Conservation (phyloP, 2,113 vertebrate species). For the Maccullochella peelii region DNA sequence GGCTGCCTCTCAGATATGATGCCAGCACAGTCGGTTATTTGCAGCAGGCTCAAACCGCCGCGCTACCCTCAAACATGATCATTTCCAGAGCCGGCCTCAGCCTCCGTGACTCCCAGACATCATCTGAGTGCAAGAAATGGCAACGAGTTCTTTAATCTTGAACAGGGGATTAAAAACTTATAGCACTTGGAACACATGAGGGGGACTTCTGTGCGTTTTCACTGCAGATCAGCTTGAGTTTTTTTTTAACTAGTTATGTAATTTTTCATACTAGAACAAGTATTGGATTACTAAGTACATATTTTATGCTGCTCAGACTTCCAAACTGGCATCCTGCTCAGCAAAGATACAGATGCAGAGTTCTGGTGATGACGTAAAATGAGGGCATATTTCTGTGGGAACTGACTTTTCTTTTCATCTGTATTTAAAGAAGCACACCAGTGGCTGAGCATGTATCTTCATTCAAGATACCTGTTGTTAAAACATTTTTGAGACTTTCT, state of each 20-base stretch:
- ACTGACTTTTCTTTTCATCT: background rate
- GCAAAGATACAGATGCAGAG: background rate
- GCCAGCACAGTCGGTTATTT: slow-evolving; percentile 53
- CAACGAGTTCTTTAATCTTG: background rate
- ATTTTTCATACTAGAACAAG: background rate
- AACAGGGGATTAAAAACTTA: slow-evolving; percentile 32
- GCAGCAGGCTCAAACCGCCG: slow-evolving; percentile 36
- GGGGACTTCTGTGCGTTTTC: background rate
- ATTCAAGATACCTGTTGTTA: too few species aligned
- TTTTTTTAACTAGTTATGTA: slow-evolving; percentile 20
- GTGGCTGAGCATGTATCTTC: background rate
- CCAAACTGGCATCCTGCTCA: slow-evolving; percentile 4
- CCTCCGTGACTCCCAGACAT: slow-evolving; percentile 13
- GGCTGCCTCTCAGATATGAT: slow-evolving; percentile 58
- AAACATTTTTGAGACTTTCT: too few species aligned
- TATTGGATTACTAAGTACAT: slow-evolving; percentile 21
- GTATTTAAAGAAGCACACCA: background rate
- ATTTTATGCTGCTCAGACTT: background rate
- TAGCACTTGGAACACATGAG: background rate
- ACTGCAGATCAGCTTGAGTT: background rate
- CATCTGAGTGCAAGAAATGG: background rate
- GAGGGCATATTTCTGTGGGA: background rate
- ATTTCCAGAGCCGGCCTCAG: slow-evolving; percentile 5
- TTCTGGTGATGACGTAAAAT: slow-evolving; percentile 1
- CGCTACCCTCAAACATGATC: slow-evolving; percentile 16